Evolutionary conservation across 2,797 vertebrate genomes (phyloP), one percentile per base, ranked within the genome.

Genomic region (Dromococcyx pavoninus): DNA sequence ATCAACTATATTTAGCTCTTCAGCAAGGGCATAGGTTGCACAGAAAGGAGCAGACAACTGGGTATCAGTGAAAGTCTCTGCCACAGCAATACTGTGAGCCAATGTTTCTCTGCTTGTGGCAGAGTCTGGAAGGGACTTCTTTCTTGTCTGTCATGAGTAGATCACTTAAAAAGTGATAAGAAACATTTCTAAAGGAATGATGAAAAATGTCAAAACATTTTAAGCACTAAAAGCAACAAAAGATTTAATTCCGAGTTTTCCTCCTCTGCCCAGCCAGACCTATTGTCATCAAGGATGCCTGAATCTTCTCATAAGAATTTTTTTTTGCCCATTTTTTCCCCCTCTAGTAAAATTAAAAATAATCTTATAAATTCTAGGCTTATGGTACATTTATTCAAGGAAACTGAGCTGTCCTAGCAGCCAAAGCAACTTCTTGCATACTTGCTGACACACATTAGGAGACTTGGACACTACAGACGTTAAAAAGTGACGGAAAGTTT

Each of bases 141-240:
- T 84, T 93, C 77, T 73, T 91, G 91, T 94, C 94, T 93, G 71
- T 96, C 96, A 93, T 19, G 27, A 90, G 58, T 14, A 75, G 67
- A 93, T 93, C 92, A 76, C 70, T 95, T 89, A 73, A 91, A 84
- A 93, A 96, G 79, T 78, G 91, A 76, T 91, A 91, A 91, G 89
- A 91, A 96, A 95, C 92, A 95, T 96, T 93, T 96, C 89, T 93
- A 86, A 93, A 88, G 62, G 72, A 96, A 73, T 84, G 89, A 93
- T 82, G 82, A 95, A 64, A 86, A 64, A 7, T 89, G 91, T 94
- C 92, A 96, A 96, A 91, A 95, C 77, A 94, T 95, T 96, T 94
- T 67, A 94, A 94, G 77, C 4, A 1, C 70, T 92, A 79, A 96
- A 95, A 90, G 89, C 62, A 96, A 96, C 88, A 94, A 95, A 95